Base-by-base conservation (phyloP, 2,113 vertebrate genomes). In the Galemys pyrenaicus region DNA sequence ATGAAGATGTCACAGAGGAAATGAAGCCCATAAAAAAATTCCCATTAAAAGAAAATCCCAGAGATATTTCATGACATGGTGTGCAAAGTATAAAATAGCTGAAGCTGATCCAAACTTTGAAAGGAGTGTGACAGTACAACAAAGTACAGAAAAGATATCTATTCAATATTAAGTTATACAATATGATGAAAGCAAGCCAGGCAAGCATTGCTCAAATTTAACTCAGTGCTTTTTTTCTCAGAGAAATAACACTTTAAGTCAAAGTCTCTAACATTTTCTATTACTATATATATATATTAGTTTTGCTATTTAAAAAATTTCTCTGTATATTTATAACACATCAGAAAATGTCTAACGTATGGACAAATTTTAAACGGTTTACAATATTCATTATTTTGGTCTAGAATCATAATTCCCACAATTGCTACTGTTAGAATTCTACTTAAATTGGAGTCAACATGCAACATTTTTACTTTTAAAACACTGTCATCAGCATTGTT, bases 41-140 rank as follows among this genome's bases (percentile, higher is more conserved):
- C 30, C 28, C 67, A 65, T 51, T 73, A 12, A 17, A 80, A 89
- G 79, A 35, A 89, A 81, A 16, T 71, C 35, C 54, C 75, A 85
- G 71, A 92, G 28, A 56, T 54, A 70, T 64, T 84, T 93, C 71
- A 83, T 51, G 46, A 83, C n/a, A 67, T 71, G 79, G 35, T 65
- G 35, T 44, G 35, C 20, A 64, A 83, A 70, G 37, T 39, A 70
- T 75, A 56, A 56, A 87, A 84, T 64, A 35, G 32, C 28, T 83
- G 26, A 71, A 68, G 37, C 30, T 20, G 19, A 62, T 79, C 6
- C 77, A 87, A 54, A 87, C 22, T 87, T 83, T 67, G 46, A 92
- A 92, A 70, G 35, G 26, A 56, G 7, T 2, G n/a, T 32, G 28
- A 35, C 77, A 83, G 77, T 37, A 92, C 62, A 54, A 24, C 17